Conservation (phyloP, 2,113 vertebrate species). For the Cynopterus brachyotis region DNA sequence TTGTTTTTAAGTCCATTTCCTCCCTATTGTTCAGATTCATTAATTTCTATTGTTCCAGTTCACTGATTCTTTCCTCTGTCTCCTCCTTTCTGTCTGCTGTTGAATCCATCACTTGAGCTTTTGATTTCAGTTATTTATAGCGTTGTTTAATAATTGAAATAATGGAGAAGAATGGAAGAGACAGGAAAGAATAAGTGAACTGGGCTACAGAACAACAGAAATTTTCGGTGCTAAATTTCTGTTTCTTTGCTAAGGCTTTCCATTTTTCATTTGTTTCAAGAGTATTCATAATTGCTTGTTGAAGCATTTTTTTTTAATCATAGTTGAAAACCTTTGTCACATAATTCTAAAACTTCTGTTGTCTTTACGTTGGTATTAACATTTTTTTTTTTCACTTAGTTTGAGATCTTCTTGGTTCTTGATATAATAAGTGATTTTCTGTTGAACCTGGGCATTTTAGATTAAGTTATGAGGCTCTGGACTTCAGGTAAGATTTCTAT, state of each 20-base stretch:
- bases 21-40: neutral
- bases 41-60: neutral
- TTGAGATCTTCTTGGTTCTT: conserved; percentile 1
- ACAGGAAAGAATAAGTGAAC: neutral
- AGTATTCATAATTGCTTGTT: neutral
- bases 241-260: neutral
- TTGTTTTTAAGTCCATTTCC: neutral
- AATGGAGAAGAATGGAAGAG: neutral
- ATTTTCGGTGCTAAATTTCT: neutral
- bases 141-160: neutral
- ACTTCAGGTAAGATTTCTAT: neutral
- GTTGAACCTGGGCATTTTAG: neutral
- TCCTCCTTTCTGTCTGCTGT: neutral
- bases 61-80: neutral
- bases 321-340: neutral
- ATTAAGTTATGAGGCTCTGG: neutral
- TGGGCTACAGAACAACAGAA: neutral
- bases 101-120: neutral
- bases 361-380: neutral
- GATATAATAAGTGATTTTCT: neutral
- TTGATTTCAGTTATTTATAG: neutral
- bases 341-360: neutral
- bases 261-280: neutral
- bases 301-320: neutral
- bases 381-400: neutral